A percentile compares a stretch with the other conserved stretches of the same genome.
Conservation (phyloP, 1,140 invertebrate species). For the Hestina assimilis region DNA sequence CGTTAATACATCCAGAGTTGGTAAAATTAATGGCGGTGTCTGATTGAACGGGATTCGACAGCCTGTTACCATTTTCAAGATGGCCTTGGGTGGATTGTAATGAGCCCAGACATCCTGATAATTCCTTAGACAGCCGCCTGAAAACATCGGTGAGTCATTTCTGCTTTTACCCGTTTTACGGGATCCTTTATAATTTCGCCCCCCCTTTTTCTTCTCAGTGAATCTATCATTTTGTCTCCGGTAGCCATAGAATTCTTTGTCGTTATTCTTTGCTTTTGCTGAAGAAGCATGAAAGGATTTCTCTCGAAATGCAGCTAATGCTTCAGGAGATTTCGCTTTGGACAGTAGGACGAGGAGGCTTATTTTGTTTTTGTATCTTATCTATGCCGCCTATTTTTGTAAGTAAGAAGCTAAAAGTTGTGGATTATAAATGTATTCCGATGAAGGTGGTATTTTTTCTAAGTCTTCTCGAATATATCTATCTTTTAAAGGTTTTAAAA, state of each 20-base stretch:
- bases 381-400: constrained; percentile 31
- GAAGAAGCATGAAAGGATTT: neutral
- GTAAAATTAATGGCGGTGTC: constrained; percentile 30
- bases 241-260: neutral
- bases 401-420: constrained; percentile 19
- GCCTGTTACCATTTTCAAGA: constrained; percentile 10
- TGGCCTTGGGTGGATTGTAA: constrained; percentile 15
- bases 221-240: no score
- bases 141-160: constrained; percentile 5
- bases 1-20: constrained; percentile 13
- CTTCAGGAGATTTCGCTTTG: constrained; percentile 8
- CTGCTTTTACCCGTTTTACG: neutral
- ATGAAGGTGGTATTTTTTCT: constrained; percentile 30
- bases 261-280: neutral
- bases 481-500: constrained; percentile 26
- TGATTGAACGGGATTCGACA: constrained; percentile 39
- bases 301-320: constrained; percentile 10
- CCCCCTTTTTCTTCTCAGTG: constrained; percentile 6
- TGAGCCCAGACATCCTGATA: constrained; percentile 29
- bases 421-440: constrained; percentile 35
- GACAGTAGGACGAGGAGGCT: neutral
- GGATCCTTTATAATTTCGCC: no score
- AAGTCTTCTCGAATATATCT: constrained; percentile 31
- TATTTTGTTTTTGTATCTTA: constrained; percentile 25
- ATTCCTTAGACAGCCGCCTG: constrained; percentile 27